These are phyloP conservation scores for Euwallacea similis DNA, from an alignment of 1,140 invertebrate species.

Conservation along the genomic window DNA sequence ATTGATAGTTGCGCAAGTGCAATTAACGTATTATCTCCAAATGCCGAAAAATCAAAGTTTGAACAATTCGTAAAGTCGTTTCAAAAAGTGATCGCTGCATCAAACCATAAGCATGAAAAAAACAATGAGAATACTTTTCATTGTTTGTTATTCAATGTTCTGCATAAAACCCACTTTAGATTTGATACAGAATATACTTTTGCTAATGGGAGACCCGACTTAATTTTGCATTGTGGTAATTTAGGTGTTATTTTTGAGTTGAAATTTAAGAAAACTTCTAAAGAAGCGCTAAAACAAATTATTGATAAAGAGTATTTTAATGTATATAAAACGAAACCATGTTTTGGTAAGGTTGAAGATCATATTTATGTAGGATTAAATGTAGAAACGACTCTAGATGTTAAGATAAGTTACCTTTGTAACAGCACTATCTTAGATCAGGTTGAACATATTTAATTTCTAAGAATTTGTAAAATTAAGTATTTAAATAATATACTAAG, in stretches of 20 bases:
- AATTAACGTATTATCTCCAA: conserved; percentile 2
- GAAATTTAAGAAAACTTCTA: not conserved
- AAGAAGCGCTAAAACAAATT: not conserved
- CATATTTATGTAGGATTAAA: not conserved
- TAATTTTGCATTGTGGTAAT: not conserved
- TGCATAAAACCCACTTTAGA: not conserved
- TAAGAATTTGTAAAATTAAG: no score
- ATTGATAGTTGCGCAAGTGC: not conserved
- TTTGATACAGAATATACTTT: not conserved
- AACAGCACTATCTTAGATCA: no score
- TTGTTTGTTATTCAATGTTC: not conserved
- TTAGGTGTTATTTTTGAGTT: not conserved
- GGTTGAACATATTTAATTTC: no score
- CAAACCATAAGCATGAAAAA: not conserved
- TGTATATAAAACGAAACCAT: not conserved
- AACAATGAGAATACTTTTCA: not conserved
- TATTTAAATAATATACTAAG: no score
- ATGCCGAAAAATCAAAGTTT: not conserved
- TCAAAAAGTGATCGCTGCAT: not conserved
- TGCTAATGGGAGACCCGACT: no score
- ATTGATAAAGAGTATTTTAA: not conserved
- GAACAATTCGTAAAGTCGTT: not conserved
- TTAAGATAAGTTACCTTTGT: no score
- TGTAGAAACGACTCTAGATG: no score
- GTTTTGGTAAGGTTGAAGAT: not conserved